These are phyloP conservation scores for Agrotis ipsilon DNA, from an alignment of 2,888 invertebrate species.

Conservation along the genomic window DNA sequence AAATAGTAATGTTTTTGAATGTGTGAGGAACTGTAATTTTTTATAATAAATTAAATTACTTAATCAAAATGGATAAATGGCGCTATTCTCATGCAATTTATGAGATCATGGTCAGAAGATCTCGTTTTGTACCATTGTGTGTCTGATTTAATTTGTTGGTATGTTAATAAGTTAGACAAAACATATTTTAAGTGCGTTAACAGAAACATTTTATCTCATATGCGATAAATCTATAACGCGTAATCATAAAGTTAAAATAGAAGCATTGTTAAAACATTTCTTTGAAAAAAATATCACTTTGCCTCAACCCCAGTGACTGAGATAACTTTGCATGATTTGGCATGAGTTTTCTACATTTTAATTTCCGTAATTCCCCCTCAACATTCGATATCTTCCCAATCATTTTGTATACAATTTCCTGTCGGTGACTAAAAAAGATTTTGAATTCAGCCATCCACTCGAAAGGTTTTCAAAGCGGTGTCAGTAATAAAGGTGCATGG, in stretches of 20 bases:
- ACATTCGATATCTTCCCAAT: conserved; percentile 37
- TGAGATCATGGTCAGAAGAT: neutral
- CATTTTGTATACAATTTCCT: conserved; percentile 59
- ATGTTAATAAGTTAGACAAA: too few species aligned
- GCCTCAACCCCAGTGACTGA: neutral
- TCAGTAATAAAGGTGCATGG: conserved; percentile 81
- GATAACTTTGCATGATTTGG: conserved; percentile 13
- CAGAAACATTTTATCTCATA: neutral
- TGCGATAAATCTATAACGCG: neutral
- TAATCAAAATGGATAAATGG: neutral
- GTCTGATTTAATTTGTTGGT: neutral
- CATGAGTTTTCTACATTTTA: conserved; percentile 45
- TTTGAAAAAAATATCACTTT: neutral
- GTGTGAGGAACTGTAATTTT: neutral
- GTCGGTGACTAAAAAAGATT: conserved; percentile 63
- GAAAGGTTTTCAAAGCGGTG: conserved; percentile 77
- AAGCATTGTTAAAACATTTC: neutral
- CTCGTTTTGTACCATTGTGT: neutral
- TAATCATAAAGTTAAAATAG: too few species aligned
- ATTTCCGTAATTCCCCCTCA: conserved; percentile 51
- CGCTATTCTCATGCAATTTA: neutral
- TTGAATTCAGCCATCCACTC: conserved; percentile 57
- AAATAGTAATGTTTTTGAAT: neutral
- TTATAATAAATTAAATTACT: neutral
- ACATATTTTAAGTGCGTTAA: neutral